phyloP scores from a whole-genome alignment of 2,797 vertebrate species.

The Ptychobarbus kaznakovi region DNA sequence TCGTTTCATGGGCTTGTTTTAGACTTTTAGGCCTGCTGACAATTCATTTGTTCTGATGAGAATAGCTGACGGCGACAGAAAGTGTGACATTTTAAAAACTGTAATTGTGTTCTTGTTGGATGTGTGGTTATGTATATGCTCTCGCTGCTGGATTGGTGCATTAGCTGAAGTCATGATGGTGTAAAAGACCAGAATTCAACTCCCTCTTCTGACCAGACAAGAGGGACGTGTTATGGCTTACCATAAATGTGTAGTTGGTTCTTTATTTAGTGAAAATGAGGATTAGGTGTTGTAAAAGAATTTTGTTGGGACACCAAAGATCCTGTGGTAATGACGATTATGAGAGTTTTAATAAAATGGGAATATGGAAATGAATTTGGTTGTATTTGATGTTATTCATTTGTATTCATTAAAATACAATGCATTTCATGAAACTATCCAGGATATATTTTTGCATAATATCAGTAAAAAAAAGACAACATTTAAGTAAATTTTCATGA shows the following conservation, averaged over 20 bases:
- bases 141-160: constrained; percentile 62
- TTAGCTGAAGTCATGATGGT: constrained; percentile 46
- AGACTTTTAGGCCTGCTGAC: constrained; percentile 48
- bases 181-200: constrained; percentile 41
- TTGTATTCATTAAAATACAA: neutral
- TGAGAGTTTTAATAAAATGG: constrained; percentile 64
- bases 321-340: constrained; percentile 62
- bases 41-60: constrained; percentile 11
- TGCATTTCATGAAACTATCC: neutral
- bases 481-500: neutral
- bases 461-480: neutral
- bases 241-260: constrained; percentile 60
- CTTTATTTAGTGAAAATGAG: constrained; percentile 64
- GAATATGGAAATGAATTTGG: constrained; percentile 47
- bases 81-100: constrained; percentile 31
- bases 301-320: constrained; percentile 70
- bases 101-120: constrained; percentile 46
- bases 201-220: constrained; percentile 19
- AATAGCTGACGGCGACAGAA: constrained; percentile 39
- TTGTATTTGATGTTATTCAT: constrained; percentile 10
- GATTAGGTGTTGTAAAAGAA: constrained; percentile 64
- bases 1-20: constrained; percentile 46
- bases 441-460: neutral
- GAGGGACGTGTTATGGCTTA: constrained; percentile 50
- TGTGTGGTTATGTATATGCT: constrained; percentile 56